Evolutionary conservation across 2,797 vertebrate genomes (phyloP), one percentile per base, ranked within the genome.

Genomic region (Acanthurus tractus): DNA sequence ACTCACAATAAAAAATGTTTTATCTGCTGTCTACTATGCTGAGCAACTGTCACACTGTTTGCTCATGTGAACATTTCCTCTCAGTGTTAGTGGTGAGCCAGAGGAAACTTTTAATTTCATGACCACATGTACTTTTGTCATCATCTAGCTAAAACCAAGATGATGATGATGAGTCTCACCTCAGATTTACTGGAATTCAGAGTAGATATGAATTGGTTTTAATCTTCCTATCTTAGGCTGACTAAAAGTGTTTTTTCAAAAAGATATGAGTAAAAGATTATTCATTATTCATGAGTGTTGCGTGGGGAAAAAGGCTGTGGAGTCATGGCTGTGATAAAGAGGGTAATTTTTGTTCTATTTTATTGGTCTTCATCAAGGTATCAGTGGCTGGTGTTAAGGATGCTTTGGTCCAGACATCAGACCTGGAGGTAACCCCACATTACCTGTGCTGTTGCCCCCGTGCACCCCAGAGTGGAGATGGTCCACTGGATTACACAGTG

Each of bases 381-480:
- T 75, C 63, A 45, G 56, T 22, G 0, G 65, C 64, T 75, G 68
- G 49, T 81, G 38, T 74, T 70, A 53, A 94, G 79, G 84, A 96
- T 95, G 95, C 75, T 75, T 80, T 74, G 83, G 66, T 66, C 64
- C 58, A 66, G n/a, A 65, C 75, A 81, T 54, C 86, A 75, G 58
- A 79, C 64, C 81, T 92, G 91, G 88, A 94, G 92, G 93, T 95
- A 94, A 92, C 89, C 66, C 46, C 25, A 65, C 74, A 18, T 81
- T 44, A 14, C 82, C 82, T 70, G 78, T 83, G 68, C 81, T 76
- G 78, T 72, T 74, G 38, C 46, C 76, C 57, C 61, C 48, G 34
- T 65, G 49, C 59, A 44, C 44, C 73, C 59, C 48, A 6, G 71
- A 69, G 89, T 82, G 92, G 95, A 94, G 88, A 96, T 96, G 95